Base-by-base conservation (phyloP, 2,888 invertebrate species). In the Elmis aenea region DNA sequence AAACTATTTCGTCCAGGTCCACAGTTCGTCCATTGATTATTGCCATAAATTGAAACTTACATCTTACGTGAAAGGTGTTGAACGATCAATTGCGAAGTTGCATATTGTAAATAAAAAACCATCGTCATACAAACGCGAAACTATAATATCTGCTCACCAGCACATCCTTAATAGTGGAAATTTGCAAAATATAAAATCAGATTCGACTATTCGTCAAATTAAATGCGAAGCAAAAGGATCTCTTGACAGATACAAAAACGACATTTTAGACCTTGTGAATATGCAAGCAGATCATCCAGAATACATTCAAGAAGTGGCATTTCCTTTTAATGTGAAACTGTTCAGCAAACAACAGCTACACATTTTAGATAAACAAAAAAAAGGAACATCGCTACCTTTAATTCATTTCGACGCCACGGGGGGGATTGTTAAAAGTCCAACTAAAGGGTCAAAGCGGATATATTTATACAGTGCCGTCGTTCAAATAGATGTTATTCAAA, bases 361-460 rank as follows among this genome's bases (percentile, higher is more conserved):
- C 4, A 27, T 41, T 5, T 18, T 47, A 12, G 6, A 11, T 3
- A 26, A 12, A 6, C 26, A 5, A 25, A 43, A 32, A n/a, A 25
- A 1, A 13, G 27, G 2, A 20, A 16, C 27, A 3, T 13, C n/a
- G 15, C 26, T 38, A 13, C 43, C 42, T 2, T 13, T 39, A 8
- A 34, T 50, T 14, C 35, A 48, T 33, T 45, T 48, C 30, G 48
- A 50, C 43, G 45, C 46, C 9, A 48, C 48, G 9, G 48, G 50
- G 6, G 25, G 28, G 3, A 22, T 50, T 1, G 48, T 45, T 5
- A 29, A 38, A 33, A 33, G 32, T 13, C 48, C 45, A 13, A 24
- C 13, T 5, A 10, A 26, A n/a, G 24, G 23, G 5, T 30, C 6
- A n/a, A n/a, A n/a, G n/a, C n/a, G n/a, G n/a, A n/a, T n/a, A n/a